Conservation (phyloP, 2,797 vertebrate species). For the Spinibarbus caldwelli region DNA sequence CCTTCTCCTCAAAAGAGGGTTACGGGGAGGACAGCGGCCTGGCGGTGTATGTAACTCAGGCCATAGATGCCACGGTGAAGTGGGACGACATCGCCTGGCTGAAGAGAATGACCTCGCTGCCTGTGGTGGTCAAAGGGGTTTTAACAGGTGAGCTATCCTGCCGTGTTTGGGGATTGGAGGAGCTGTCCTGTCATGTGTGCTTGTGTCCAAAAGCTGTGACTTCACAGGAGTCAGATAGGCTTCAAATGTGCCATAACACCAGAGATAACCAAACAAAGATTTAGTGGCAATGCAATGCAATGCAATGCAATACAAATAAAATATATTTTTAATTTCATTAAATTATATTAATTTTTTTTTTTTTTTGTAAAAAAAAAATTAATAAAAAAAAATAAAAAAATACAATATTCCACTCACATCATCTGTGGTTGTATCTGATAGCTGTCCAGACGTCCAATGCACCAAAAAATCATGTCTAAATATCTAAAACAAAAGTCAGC, state of each 20-base stretch:
- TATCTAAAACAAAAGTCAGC: not conserved
- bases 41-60: slow-evolving; percentile 79
- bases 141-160: slow-evolving; percentile 78
- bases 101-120: slow-evolving; percentile 78
- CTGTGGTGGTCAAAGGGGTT: slow-evolving; percentile 81
- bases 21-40: slow-evolving; percentile 85
- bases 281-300: not conserved
- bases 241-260: not conserved
- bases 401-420: not conserved
- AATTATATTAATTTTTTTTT: not conserved
- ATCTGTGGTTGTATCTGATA: slow-evolving; percentile 25
- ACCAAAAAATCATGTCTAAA: not conserved
- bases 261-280: not conserved
- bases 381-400: too few relatives aligned
- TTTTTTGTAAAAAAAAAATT: too few relatives aligned
- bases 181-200: not conserved
- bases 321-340: not conserved
- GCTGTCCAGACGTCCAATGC: not conserved
- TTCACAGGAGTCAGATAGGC: not conserved
- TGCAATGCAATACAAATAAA: not conserved
- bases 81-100: slow-evolving; percentile 89
- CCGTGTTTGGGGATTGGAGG: slow-evolving; percentile 1
- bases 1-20: slow-evolving; percentile 84
- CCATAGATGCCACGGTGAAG: slow-evolving; percentile 80
- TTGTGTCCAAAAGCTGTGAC: too few relatives aligned